phyloP scores from a whole-genome alignment of 2,888 invertebrate genomes.

The Odontomyia ornata region DNA sequence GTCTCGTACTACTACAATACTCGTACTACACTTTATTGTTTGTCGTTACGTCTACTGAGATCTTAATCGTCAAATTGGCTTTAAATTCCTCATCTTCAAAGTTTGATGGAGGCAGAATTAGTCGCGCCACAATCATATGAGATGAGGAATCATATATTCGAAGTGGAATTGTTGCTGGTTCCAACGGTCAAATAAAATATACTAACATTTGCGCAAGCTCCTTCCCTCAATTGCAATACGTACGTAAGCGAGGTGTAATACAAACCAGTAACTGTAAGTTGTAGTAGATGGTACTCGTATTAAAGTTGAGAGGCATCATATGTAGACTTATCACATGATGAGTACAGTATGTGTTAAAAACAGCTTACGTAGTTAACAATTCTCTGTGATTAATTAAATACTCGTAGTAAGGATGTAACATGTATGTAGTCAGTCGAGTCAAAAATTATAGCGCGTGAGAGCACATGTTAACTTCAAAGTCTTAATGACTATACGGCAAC shows the following conservation, averaged over 20 bases:
- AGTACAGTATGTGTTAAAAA: neutral
- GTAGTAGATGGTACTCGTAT: neutral
- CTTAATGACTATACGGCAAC: too few relatives aligned
- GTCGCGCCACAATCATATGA: neutral
- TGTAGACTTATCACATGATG: neutral
- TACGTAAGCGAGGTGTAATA: neutral
- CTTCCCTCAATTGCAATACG: neutral
- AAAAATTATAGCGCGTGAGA: too few relatives aligned
- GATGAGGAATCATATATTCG: too few relatives aligned
- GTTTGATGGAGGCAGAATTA: neutral
- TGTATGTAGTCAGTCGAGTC: too few relatives aligned
- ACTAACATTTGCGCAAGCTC: conserved; percentile 8
- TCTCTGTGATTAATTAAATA: too few relatives aligned
- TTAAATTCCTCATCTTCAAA: neutral
- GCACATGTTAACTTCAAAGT: too few relatives aligned
- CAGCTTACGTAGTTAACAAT: too few relatives aligned
- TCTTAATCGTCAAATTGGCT: too few relatives aligned
- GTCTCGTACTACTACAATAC: neutral
- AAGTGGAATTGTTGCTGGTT: neutral
- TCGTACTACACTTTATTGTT: neutral
- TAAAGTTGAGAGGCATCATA: neutral
- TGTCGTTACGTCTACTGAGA: too few relatives aligned
- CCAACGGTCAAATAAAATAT: neutral
- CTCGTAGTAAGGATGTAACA: too few relatives aligned
- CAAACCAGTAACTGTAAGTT: neutral